Conservation (phyloP, 2,797 vertebrate species). For the Holocentrus rufus region DNA sequence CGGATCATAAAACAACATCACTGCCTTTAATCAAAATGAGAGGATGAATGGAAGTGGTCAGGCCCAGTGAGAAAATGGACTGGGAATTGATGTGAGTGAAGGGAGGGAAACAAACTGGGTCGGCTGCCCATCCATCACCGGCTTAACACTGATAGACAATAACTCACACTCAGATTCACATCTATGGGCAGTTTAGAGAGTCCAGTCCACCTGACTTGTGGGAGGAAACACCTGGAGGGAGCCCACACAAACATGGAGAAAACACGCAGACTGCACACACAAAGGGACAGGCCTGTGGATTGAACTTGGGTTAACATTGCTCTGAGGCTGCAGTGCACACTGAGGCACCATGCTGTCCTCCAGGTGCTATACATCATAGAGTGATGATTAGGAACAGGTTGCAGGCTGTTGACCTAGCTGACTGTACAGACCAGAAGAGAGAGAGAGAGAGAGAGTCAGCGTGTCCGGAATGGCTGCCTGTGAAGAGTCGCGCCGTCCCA, state of each 20-base stretch:
- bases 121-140: background rate
- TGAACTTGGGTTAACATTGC: too few relatives aligned
- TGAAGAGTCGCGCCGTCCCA: slow-evolving; percentile 63
- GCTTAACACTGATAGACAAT: background rate
- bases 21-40: slow-evolving; percentile 33
- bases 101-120: background rate
- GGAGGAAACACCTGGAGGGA: too few relatives aligned
- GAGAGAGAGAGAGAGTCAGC: slow-evolving; percentile 60
- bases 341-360: background rate
- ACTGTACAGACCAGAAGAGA: slow-evolving; percentile 51
- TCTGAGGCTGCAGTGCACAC: background rate
- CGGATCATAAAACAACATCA: slow-evolving; percentile 36
- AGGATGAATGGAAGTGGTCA: slow-evolving; percentile 35
- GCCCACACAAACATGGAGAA: too few relatives aligned
- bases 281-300: too few relatives aligned
- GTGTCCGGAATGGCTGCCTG: slow-evolving; percentile 67
- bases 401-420: slow-evolving; percentile 43
- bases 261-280: too few relatives aligned
- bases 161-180: slow-evolving; percentile 51
- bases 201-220: too few relatives aligned
- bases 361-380: slow-evolving; percentile 53
- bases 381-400: slow-evolving; percentile 62
- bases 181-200: background rate
- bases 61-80: background rate
- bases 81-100: too few relatives aligned